Conservation (phyloP, 2,888 invertebrate genomes). For the Apamea sordens region DNA sequence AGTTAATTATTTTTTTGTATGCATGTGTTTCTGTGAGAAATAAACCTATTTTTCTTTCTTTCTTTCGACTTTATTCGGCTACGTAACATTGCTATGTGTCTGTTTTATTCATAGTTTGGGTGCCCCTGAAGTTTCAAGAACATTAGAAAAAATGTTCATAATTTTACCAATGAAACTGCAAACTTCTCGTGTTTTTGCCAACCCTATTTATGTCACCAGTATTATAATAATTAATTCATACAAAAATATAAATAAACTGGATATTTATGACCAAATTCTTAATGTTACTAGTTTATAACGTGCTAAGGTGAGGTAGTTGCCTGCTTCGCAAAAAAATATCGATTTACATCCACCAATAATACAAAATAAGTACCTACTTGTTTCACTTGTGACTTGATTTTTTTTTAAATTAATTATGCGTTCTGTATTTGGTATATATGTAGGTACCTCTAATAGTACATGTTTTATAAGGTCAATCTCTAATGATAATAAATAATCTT, state of each 20-base stretch:
- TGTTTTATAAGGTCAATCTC: background rate
- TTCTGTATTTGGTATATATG: background rate
- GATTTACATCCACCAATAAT: conserved; percentile 11
- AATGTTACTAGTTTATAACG: conserved; percentile 35
- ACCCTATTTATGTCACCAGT: conserved; percentile 34
- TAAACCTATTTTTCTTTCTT: too few species aligned
- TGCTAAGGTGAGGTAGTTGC: background rate
- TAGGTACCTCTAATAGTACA: conserved; percentile 6
- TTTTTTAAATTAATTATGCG: background rate
- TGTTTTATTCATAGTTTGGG: background rate
- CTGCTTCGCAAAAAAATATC: conserved; percentile 1
- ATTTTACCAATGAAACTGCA: background rate
- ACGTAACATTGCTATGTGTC: too few species aligned
- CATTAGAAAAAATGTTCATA: background rate
- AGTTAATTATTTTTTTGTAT: too few species aligned
- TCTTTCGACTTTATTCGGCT: background rate
- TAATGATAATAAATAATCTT: background rate
- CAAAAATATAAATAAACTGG: conserved; percentile 30
- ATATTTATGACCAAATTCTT: conserved; percentile 44
- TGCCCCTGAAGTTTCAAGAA: background rate
- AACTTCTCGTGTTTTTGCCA: conserved; percentile 11
- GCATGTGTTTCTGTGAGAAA: too few species aligned
- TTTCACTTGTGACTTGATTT: background rate
- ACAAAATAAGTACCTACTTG: conserved; percentile 5
- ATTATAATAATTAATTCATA: conserved; percentile 8